Base-by-base conservation (phyloP, 2,888 invertebrate genomes). In the Tenthredo distinguenda region DNA sequence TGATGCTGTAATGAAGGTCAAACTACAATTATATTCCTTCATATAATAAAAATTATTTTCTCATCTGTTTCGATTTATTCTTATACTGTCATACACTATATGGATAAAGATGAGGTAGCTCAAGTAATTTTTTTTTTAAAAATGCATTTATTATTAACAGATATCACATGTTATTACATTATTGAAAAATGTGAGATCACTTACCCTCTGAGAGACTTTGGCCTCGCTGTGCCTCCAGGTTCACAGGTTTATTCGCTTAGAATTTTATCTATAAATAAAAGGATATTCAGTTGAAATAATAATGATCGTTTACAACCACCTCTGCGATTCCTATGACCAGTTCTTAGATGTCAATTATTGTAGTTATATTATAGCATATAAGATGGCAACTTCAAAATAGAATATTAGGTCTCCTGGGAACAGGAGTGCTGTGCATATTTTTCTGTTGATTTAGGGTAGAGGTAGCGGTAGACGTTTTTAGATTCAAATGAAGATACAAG, bases 181-280 rank as follows among this genome's bases (percentile, higher is more conserved):
- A 15, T 40, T 74, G 74, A 74, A n/a, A 18, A 40, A 43, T 34
- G 9, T 68, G 31, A 77, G 21, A 40, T n/a, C 37, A 81, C 81
- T 81, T 7, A 81, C 81, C 62, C 40, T 81, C 81, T 62, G 1
- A 81, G 62, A 81, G 40, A 81, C 40, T 62, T 81, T 81, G 21
- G 21, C 62, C 40, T 62, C 37, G 21, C 58, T 5, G 62, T 81
- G 58, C 40, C 62, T 58, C 58, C 62, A 81, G 40, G 40, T 62
- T 58, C 62, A 81, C 81, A 58, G 58, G 40, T 21, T 81, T 62
- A 81, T 81, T 81, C 12, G 21, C 31, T 81, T 62, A 81, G 58
- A 62, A 62, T 81, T 15, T n/a, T 43, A 26, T 81, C 81, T 81
- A 34, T 26, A 81, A 81, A 62, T 21, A 43, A 10, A 81, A 81